phyloP scores from a whole-genome alignment of 2,888 invertebrate species.

The Cremastinae sp. region DNA sequence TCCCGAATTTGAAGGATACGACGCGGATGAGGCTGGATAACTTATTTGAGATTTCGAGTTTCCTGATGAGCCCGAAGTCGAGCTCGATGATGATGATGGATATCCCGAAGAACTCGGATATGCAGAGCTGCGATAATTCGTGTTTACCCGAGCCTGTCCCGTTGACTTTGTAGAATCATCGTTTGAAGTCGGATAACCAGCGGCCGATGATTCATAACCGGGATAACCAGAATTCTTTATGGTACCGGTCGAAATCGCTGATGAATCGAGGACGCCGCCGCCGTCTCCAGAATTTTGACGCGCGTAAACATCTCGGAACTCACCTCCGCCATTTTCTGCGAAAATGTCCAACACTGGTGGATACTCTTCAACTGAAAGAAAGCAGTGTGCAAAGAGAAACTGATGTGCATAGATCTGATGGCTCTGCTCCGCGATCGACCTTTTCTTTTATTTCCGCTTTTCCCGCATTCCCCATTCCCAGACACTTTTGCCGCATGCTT shows the following conservation, averaged over 20 bases:
- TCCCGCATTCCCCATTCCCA: too few species aligned
- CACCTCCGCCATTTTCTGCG: constrained; percentile 72
- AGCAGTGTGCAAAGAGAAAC: constrained; percentile 36
- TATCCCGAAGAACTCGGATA: constrained; percentile 43
- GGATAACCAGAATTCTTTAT: constrained; percentile 55
- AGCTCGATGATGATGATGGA: too few species aligned
- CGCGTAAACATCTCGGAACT: constrained; percentile 63
- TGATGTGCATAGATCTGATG: too few species aligned
- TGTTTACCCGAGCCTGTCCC: constrained; percentile 12
- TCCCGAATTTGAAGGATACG: too few species aligned
- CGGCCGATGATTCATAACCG: constrained; percentile 43
- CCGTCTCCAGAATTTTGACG: constrained; percentile 62
- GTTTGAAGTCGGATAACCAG: constrained; percentile 55
- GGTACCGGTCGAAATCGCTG: constrained; percentile 31
- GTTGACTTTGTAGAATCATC: too few species aligned
- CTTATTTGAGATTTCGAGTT: neutral
- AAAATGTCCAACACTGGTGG: constrained; percentile 71
- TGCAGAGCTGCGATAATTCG: constrained; percentile 13
- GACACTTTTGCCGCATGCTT: too few species aligned
- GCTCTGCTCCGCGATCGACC: neutral
- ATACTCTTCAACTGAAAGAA: constrained; percentile 57
- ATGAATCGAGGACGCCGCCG: too few species aligned
- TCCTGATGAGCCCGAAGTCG: neutral
- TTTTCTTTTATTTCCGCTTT: constrained; percentile 30
- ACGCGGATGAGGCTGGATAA: constrained; percentile 1